Percentiles rank a stretch among this genome's conserved stretches.
Evolutionary conservation across 2,113 vertebrate genomes (phyloP).

Genomic region (Empidonax traillii): DNA sequence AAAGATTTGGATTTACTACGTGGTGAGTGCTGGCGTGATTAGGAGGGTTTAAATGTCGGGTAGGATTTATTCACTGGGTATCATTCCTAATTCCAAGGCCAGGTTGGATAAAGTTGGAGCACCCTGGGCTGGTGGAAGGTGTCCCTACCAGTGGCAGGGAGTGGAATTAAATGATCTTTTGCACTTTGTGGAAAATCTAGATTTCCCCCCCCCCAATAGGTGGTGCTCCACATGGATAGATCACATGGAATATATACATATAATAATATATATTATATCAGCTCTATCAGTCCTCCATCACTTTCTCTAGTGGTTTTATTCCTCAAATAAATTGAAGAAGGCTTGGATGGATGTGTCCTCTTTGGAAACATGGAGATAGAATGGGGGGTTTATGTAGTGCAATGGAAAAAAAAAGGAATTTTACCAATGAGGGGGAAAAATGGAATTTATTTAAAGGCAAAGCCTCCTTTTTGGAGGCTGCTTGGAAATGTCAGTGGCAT

Average conservation of each 20-base stretch:
- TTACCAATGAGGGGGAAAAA: neutral
- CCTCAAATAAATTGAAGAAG: neutral
- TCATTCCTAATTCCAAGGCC: neutral
- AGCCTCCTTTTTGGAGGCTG: neutral
- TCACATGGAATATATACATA: neutral
- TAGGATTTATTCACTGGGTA: neutral
- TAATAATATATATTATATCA: neutral
- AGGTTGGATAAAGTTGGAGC: too few species aligned
- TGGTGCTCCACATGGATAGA: neutral
- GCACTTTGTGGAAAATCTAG: neutral
- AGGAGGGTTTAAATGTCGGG: neutral
- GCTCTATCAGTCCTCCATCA: neutral
- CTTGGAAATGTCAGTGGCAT: neutral
- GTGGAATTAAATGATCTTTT: too few species aligned
- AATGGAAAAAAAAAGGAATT: neutral
- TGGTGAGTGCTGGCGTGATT: neutral
- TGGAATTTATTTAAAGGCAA: neutral
- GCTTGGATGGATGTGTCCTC: neutral
- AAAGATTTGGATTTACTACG: neutral
- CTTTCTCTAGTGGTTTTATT: neutral
- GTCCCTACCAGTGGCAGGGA: too few species aligned
- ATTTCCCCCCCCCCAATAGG: neutral
- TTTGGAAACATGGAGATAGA: neutral
- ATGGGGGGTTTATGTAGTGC: neutral
- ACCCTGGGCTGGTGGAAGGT: too few species aligned